Base-by-base conservation (phyloP, 2,888 invertebrate genomes). In the Tenodera sinensis region DNA sequence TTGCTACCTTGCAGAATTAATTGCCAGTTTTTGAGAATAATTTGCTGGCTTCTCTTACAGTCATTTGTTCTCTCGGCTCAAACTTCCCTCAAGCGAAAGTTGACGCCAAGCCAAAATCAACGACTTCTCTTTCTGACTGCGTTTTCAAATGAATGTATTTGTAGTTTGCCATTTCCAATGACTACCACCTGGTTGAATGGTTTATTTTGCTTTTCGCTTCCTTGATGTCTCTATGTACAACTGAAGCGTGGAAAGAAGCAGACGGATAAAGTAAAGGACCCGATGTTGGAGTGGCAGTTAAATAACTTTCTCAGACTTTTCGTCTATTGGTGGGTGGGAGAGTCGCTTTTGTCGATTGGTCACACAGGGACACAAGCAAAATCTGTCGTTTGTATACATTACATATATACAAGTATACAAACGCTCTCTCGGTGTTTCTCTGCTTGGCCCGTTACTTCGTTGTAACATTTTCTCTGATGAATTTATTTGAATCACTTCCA, bases 401-500 rank as follows among this genome's bases (percentile, higher is more conserved):
- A 83, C 30, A 28, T 83, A 83, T 83, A 83, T 83, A 83, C 30
- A 83, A 28, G 30, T 1, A 83, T 27, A 83, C 30, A 83, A 28
- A 83, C 83, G 28, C n/a, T 20, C 28, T 83, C 83, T 27, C 28
- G 83, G 28, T 71, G 54, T 25, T 71, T 71, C 54, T 71, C 54
- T 71, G 25, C 54, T 71, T 71, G 54, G 83, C 28, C 28, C 47
- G 88, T 83, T 83, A 88, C 90, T 90, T 88, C 86, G 87, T 88
- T 90, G 88, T 87, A 87, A 84, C 83, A 54, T 84, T 89, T 89
- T 83, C 88, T 88, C 88, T 88, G 89, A 89, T 89, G 89, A 89
- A 90, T 89, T 89, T 89, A 89, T 89, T 89, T 89, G 90, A 90
- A 89, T 90, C 87, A 89, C 42, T 90, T 88, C 90, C 89, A 85